Base-by-base conservation (phyloP, 2,888 invertebrate genomes). In the Dorcus hopei region DNA sequence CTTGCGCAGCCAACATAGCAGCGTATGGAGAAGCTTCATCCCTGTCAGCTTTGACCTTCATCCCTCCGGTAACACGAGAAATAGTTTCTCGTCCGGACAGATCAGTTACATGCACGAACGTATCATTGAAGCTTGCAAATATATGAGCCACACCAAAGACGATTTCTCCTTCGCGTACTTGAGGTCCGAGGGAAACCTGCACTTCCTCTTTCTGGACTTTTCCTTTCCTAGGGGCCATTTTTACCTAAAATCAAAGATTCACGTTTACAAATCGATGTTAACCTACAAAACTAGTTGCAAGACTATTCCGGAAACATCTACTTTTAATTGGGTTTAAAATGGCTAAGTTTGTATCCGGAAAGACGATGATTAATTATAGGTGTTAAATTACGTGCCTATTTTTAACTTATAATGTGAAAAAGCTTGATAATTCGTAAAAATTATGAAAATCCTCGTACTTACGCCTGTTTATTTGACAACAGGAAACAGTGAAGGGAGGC, bases 31-130 rank as follows among this genome's bases (percentile, higher is more conserved):
- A 98, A 65, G 99, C 96, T 82, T 99, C 99, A 81, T 99, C 99
- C 84, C 99, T 90, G 83, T 99, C 99, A 71, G 99, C 99, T 83
- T 99, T 99, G 49, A 99, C 99, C 83, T 99, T 99, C 99, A 99
- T 99, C 62, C 95, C 95, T 72, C 95, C 95, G 70, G 99, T 99
- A 54, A 99, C 95, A 75, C 98, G 85, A 67, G 93, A 91, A 73
- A 94, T 93, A 11, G 93, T 94, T 88, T 94, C 94, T 75, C 93
- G 90, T 70, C 99, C 99, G 59, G 98, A 99, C 73, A 99, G 85
- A 82, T 99, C 99, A 11, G 99, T 99, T 63, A 99, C 96, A 83
- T 99, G 99, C 49, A 99, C 99, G 79, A 99, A 99, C 54, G 99
- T 99, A 80, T 99, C 99, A 77, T 99, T 99, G 86, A 99, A 99